A percentile compares a stretch with the other conserved stretches of the same genome.
Conservation (phyloP, 2,113 vertebrate species). For the Numida meleagris region DNA sequence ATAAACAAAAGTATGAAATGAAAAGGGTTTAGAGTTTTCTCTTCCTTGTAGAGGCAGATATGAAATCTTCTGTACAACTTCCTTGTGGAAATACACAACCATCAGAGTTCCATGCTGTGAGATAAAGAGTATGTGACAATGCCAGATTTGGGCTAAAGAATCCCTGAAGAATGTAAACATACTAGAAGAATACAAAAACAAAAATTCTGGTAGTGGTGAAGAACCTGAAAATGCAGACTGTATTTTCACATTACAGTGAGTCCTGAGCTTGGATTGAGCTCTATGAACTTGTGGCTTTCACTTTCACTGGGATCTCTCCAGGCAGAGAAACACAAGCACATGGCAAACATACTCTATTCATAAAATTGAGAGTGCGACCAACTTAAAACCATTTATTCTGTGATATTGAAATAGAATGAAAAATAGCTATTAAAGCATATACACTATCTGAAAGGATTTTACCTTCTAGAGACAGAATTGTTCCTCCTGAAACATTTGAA, state of each 20-base stretch:
- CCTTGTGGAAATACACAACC: neutral
- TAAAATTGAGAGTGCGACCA: neutral
- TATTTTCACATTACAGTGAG: neutral
- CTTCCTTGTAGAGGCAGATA: neutral
- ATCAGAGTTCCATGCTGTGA: neutral
- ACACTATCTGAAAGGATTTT: neutral
- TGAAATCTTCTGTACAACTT: neutral
- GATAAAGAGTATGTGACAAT: neutral
- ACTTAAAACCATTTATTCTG: neutral
- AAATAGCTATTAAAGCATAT: neutral
- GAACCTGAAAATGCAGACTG: neutral
- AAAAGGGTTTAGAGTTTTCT: neutral
- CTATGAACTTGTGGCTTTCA: neutral
- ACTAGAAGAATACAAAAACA: neutral
- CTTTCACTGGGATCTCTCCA: neutral
- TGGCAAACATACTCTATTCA: neutral
- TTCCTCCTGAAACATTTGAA: neutral
- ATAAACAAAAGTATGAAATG: neutral
- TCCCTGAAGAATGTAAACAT: neutral
- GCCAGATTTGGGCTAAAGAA: neutral
- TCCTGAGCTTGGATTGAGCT: neutral
- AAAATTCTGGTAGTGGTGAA: neutral
- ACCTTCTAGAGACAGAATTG: neutral
- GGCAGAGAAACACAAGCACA: accelerated
- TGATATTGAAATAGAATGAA: neutral